Evolutionary conservation across 2,888 invertebrate genomes (phyloP).

Genomic region (Hemistola chrysoprasaria): DNA sequence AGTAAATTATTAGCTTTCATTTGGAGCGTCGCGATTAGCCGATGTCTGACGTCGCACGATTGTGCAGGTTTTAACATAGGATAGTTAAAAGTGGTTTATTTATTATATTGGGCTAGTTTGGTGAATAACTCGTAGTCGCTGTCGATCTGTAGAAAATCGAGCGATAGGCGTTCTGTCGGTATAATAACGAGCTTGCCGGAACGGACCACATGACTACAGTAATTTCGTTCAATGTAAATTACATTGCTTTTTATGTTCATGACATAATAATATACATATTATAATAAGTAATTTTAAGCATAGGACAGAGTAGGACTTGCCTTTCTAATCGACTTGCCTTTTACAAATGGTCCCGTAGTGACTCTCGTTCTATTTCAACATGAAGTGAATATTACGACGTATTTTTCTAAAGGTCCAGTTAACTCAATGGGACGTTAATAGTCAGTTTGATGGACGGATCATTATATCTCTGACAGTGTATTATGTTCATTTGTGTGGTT

Average conservation of each 20-base stretch:
- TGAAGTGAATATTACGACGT: constrained; percentile 43
- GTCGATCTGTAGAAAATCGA: too few species aligned
- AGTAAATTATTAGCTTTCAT: constrained; percentile 51
- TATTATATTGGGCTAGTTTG: constrained; percentile 14
- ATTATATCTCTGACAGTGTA: constrained; percentile 16
- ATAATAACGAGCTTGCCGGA: too few species aligned
- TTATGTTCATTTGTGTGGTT: constrained; percentile 27
- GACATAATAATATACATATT: constrained; percentile 58
- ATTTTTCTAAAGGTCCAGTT: constrained; percentile 41
- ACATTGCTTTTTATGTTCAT: constrained; percentile 59
- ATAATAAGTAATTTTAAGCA: constrained; percentile 47
- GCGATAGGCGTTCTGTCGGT: not conserved
- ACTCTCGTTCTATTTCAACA: constrained; percentile 38
- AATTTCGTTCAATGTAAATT: constrained; percentile 50
- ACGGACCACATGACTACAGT: constrained; percentile 49
- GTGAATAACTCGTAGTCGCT: constrained; percentile 9
- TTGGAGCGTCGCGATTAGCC: constrained; percentile 12
- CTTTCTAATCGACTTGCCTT: constrained; percentile 71
- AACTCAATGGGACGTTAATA: constrained; percentile 26
- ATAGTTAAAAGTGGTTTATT: too few species aligned
- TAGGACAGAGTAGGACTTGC: constrained; percentile 64
- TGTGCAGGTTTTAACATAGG: too few species aligned
- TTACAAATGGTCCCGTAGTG: constrained; percentile 50
- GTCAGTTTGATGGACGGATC: not conserved
- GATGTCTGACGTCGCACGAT: constrained; percentile 25